Conservation (phyloP, 2,797 vertebrate species). For the Pseudochirops corinnae region DNA sequence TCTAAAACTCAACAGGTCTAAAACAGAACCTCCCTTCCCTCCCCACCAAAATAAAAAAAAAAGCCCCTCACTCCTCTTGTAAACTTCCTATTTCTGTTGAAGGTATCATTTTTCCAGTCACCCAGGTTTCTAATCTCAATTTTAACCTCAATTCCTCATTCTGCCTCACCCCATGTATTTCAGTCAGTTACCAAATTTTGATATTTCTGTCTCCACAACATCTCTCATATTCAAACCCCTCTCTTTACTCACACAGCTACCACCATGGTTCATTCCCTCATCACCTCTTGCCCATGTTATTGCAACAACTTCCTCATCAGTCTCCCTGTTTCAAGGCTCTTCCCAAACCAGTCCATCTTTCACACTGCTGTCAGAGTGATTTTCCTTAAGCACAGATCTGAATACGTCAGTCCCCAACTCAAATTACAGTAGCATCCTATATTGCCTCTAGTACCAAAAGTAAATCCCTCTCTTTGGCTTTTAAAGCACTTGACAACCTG, state of each 20-base stretch:
- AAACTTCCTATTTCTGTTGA: not conserved
- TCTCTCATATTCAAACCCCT: not conserved
- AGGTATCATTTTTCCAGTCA: not conserved
- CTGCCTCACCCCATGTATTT: not conserved
- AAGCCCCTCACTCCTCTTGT: not conserved
- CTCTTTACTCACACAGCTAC: not conserved
- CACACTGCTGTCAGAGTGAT: not conserved
- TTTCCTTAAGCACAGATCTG: not conserved
- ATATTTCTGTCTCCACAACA: not conserved
- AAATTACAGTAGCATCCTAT: not conserved
- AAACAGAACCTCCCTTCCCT: not conserved
- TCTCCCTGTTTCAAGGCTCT: not conserved
- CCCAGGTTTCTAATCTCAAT: not conserved
- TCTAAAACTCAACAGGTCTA: not conserved
- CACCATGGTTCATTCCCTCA: not conserved
- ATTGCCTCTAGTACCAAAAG: not conserved
- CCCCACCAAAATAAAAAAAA: not conserved
- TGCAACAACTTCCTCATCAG: not conserved
- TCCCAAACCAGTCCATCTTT: not conserved
- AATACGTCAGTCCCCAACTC: not conserved
- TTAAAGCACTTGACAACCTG: not conserved
- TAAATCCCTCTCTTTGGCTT: not conserved
- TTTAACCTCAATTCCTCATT: not conserved
- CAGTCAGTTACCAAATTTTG: not conserved
- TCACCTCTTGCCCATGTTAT: not conserved